Conservation (phyloP, 2,797 vertebrate genomes). For the Bovichtus variegatus region DNA sequence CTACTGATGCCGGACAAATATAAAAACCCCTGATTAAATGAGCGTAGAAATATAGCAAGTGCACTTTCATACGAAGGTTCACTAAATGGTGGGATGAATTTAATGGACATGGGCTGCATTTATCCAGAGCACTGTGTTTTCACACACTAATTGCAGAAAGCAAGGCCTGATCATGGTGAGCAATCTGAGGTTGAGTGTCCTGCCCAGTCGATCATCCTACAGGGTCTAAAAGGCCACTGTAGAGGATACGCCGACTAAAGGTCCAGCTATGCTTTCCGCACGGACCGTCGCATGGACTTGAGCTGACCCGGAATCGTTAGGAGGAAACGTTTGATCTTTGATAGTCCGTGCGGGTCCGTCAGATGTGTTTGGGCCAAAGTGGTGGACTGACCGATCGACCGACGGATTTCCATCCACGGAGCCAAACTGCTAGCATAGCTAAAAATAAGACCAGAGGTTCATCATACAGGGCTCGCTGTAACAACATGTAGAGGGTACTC, state of each 20-base stretch:
- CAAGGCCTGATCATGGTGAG: not conserved
- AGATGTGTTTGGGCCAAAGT: no score
- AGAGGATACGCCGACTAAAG: not conserved
- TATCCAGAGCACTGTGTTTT: slow-evolving; percentile 1
- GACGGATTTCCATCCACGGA: no score
- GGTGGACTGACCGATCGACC: no score
- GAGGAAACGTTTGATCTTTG: no score
- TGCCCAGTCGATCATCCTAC: not conserved
- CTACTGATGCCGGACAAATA: not conserved
- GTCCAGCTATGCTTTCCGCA: no score
- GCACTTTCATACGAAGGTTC: not conserved
- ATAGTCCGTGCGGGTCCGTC: no score
- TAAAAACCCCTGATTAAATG: not conserved
- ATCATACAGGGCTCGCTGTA: no score
- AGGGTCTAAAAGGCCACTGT: not conserved
- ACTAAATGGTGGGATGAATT: not conserved
- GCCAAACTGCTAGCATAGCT: no score
- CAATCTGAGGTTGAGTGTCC: not conserved
- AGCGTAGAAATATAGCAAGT: not conserved
- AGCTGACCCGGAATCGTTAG: no score
- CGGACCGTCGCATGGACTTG: no score
- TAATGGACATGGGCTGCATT: not conserved
- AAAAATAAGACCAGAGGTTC: no score
- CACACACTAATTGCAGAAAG: not conserved
- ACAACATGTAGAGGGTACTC: no score